Evolutionary conservation across 2,113 vertebrate genomes (phyloP), one percentile per base, ranked within the genome.

Genomic region (Poecile atricapillus): DNA sequence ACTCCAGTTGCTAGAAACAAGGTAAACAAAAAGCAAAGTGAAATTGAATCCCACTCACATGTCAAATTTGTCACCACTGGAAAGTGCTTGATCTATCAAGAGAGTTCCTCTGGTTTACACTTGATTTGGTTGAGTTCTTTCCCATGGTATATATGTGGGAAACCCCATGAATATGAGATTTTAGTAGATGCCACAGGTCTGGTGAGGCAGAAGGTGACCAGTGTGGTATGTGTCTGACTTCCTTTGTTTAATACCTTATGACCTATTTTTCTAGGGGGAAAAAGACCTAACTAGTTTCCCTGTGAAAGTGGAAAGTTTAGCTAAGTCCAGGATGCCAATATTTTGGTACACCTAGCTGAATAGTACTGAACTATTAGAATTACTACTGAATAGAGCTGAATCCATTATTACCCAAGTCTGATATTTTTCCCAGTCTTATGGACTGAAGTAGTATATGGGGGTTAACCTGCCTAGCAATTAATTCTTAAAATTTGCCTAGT

Each of bases 261-360:
- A 15, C 3, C 7, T 85, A 11, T 14, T 19, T 35, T 68, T 64
- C 24, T 41, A 13, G 15, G 3, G 3, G 1, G 3, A 12, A 33
- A 49, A 50, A 46, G 24, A 20, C 4, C 28, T 21, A 30, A 24
- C 1, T 9, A 12, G 7, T 52, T 20, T 83, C 8, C 60, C 46
- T 0, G 0, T 37, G 20, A 25, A 91, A 74, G 22, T 4, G 3
- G 0, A 35, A 65, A 74, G 4, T n/a, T 49, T 27, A 80, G 49
- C 25, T 39, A 79, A 63, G 12, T 77, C 39, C 49, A 85, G 27
- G 12, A 35, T 64, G 39, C 33, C 52, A 67, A 0, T 46, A 71
- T 55, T 79, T 79, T 39, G 28, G 39, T 64, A 71, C 25, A 39
- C 13, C 18, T 59, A 24, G 47, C 47, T 52, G 35, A 90, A n/a